Percentiles rank a stretch among this genome's conserved stretches.
phyloP scores from a whole-genome alignment of 2,888 invertebrate species.

The Syrista parreyssii region DNA sequence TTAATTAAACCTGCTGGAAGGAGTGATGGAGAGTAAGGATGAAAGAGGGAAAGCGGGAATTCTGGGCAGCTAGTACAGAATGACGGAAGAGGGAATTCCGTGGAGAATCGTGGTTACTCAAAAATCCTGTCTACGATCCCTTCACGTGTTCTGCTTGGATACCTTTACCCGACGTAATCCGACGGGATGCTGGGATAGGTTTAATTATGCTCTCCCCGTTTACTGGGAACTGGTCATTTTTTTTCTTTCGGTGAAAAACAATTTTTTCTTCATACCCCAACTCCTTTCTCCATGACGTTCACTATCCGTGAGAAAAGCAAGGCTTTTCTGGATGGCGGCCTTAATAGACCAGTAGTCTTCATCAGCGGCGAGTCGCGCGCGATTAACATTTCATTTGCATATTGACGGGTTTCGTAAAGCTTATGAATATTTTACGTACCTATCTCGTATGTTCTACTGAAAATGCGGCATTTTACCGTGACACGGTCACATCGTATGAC shows the following conservation, averaged over 20 bases:
- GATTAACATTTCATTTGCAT: constrained; percentile 66
- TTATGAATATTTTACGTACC: constrained; percentile 64
- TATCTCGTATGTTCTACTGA: not conserved
- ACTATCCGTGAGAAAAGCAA: constrained; percentile 15
- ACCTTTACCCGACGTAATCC: not conserved
- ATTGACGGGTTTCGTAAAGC: constrained; percentile 66
- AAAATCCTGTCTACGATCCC: not conserved
- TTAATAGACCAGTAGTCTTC: constrained; percentile 50
- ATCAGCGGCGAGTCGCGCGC: constrained; percentile 27
- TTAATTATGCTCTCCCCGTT: not conserved
- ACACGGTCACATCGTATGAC: not conserved
- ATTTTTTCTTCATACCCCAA: not conserved
- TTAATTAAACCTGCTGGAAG: constrained; percentile 4
- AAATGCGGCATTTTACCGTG: not conserved
- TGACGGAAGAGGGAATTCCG: not conserved
- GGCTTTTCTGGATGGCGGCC: constrained; percentile 37
- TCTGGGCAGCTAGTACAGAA: not conserved
- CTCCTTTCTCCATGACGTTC: not conserved
- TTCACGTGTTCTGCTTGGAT: not conserved
- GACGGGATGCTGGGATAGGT: not conserved
- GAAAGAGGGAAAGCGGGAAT: not conserved
- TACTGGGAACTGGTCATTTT: not conserved
- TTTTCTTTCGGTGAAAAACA: not conserved
- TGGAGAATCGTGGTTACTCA: not conserved
- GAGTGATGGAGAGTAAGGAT: not conserved